Evolutionary conservation across 2,888 invertebrate genomes (phyloP).

Genomic region (Invenusta paracnida): DNA sequence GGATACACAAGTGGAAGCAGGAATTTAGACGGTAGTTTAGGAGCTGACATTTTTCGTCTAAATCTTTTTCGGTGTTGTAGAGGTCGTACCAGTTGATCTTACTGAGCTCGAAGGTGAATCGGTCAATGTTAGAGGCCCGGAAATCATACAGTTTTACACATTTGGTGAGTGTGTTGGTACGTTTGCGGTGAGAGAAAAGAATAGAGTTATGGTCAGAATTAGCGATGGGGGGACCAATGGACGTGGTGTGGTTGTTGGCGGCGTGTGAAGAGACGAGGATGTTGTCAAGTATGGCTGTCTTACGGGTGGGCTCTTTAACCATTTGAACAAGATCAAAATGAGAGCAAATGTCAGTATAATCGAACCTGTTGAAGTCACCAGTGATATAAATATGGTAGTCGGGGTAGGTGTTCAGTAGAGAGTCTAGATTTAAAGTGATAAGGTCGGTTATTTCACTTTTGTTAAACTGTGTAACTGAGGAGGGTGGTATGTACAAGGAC

Average conservation of each 20-base stretch:
- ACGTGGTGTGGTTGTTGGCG: neutral
- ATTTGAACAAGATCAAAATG: neutral
- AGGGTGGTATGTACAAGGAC: neutral
- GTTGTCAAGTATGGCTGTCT: neutral
- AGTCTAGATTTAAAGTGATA: neutral
- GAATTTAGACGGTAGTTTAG: neutral
- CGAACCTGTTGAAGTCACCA: neutral
- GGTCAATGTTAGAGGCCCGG: neutral
- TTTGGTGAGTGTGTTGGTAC: neutral
- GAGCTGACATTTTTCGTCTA: slow-evolving; percentile 20
- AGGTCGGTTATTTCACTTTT: neutral
- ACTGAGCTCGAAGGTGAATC: neutral
- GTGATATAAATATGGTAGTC: neutral
- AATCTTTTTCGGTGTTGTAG: neutral
- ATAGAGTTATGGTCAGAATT: neutral
- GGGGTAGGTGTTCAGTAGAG: neutral
- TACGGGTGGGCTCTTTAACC: neutral
- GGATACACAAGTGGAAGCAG: neutral
- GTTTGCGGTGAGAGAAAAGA: neutral
- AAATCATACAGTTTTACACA: neutral
- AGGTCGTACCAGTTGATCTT: neutral
- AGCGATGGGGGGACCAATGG: neutral
- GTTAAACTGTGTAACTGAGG: neutral
- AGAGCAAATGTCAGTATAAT: neutral
- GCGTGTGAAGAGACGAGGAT: neutral